Conservation (phyloP, 2,113 vertebrate genomes). For the Pterocles orientalis region DNA sequence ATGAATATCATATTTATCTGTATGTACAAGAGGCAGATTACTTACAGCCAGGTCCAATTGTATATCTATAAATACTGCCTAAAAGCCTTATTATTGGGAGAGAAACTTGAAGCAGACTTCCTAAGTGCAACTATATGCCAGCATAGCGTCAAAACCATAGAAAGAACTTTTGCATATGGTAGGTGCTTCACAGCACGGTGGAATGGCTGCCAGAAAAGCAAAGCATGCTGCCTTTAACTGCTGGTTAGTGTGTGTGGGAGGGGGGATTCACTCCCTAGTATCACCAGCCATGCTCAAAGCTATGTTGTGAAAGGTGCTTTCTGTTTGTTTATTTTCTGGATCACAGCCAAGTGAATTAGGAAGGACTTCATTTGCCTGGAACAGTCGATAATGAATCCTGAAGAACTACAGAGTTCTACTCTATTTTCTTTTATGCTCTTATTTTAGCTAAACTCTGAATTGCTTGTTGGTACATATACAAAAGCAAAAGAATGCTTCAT, state of each 20-base stretch:
- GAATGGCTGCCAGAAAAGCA: not conserved
- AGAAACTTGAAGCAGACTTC: not conserved
- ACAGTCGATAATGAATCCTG: not conserved
- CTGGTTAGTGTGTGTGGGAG: not conserved
- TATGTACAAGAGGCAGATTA: not conserved
- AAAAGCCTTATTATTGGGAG: not conserved
- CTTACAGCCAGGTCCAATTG: not conserved
- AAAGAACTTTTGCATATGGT: not conserved
- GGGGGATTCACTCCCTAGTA: not conserved
- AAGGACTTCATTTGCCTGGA: not conserved
- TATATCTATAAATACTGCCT: not conserved
- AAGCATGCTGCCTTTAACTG: not conserved
- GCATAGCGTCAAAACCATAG: not conserved
- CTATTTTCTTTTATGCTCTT: not conserved
- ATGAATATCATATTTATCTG: not conserved
- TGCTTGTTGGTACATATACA: not conserved
- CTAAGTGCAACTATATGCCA: not conserved
- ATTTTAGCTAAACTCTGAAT: not conserved
- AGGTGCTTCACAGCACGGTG: not conserved
- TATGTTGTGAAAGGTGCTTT: not conserved
- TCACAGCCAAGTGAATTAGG: not conserved
- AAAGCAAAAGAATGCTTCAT: not conserved
- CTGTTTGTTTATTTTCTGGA: not conserved
- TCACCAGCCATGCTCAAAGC: not conserved
- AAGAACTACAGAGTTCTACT: not conserved